phyloP scores from a whole-genome alignment of 2,888 invertebrate genomes.

The Zhuqinia jingwanae region DNA sequence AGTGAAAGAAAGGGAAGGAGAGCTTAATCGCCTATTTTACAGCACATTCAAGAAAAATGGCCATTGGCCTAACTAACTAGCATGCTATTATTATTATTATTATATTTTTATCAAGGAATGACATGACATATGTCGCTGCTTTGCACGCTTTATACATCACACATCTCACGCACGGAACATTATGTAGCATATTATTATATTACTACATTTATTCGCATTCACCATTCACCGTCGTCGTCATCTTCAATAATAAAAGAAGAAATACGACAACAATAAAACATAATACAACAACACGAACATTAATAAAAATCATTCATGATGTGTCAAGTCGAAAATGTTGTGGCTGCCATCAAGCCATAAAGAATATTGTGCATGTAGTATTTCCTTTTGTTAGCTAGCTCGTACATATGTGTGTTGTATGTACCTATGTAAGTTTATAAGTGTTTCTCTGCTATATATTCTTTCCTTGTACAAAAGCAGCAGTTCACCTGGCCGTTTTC shows the following conservation, averaged over 20 bases:
- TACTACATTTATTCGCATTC: too few relatives aligned
- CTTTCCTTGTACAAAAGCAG: slow-evolving; percentile 16
- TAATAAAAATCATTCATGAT: slow-evolving; percentile 70
- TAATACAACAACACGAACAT: slow-evolving; percentile 60
- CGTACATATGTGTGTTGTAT: too few relatives aligned
- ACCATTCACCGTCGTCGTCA: slow-evolving; percentile 47
- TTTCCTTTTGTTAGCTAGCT: too few relatives aligned
- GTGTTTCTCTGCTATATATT: slow-evolving; percentile 1
- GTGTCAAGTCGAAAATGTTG: slow-evolving; percentile 68
- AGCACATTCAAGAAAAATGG: slow-evolving; percentile 72
- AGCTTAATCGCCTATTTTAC: slow-evolving; percentile 71
- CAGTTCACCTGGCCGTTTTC: slow-evolving; percentile 44
- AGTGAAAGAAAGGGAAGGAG: slow-evolving; percentile 62
- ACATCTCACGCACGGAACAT: neutral
- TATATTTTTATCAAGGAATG: slow-evolving; percentile 28
- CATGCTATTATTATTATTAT: neutral
- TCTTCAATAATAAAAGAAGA: slow-evolving; percentile 53
- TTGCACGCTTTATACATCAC: slow-evolving; percentile 65
- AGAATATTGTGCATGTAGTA: neutral
- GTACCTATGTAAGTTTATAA: neutral
- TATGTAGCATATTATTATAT: too few relatives aligned
- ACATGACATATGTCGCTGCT: slow-evolving; percentile 57
- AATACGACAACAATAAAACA: slow-evolving; percentile 62
- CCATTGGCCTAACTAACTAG: slow-evolving; percentile 62
- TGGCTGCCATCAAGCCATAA: slow-evolving; percentile 53